Percentiles rank a stretch among this genome's conserved stretches.
Conservation (phyloP, 2,113 vertebrate species). For the Columbina picui region DNA sequence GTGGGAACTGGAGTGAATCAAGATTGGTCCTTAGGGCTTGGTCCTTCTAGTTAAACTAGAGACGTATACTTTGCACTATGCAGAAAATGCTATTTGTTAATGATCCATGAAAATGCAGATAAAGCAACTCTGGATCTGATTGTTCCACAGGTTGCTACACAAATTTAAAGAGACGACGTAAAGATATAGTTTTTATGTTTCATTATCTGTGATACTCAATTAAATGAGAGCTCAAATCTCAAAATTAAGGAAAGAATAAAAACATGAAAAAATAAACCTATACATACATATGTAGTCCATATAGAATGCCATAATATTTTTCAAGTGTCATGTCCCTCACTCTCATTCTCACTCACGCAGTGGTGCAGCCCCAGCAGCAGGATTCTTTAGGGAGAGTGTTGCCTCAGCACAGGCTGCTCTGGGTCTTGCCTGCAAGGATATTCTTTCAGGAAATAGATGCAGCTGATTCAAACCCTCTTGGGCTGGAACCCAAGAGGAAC, state of each 20-base stretch:
- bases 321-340: neutral
- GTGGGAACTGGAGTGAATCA: neutral
- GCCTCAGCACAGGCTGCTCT: neutral
- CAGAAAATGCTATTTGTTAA: slow-evolving; percentile 4
- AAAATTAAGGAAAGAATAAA: neutral
- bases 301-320: neutral
- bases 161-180: neutral
- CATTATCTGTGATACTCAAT: neutral
- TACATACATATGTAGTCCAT: neutral
- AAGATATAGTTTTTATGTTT: neutral
- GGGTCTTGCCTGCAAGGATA: neutral
- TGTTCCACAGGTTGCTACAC: neutral
- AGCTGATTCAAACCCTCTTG: neutral
- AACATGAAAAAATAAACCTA: neutral
- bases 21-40: neutral
- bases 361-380: neutral
- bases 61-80: neutral
- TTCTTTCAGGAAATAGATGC: neutral
- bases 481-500: neutral
- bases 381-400: neutral
- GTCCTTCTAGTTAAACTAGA: neutral
- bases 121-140: neutral
- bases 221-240: neutral
- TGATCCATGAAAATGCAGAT: slow-evolving; percentile 24
- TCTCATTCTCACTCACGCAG: neutral